A percentile compares a stretch with the other conserved stretches of the same genome.
Evolutionary conservation across 2,113 vertebrate species (phyloP).

Genomic region (Melospiza georgiana): DNA sequence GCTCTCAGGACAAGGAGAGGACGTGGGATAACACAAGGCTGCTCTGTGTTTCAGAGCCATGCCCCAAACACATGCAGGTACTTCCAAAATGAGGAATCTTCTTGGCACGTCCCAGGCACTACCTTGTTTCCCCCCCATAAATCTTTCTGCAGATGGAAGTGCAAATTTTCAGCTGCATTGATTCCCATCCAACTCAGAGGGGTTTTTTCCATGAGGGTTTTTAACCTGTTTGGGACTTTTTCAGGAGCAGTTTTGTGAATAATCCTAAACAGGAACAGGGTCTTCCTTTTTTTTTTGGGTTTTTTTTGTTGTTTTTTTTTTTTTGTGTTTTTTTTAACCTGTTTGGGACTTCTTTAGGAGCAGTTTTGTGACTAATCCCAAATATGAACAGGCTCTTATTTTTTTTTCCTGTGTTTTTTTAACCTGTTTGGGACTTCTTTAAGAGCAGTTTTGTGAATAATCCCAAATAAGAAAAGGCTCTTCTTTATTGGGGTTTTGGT

Average conservation of each 20-base stretch:
- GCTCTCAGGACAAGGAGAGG: not conserved
- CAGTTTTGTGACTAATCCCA: not conserved
- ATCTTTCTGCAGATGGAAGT: not conserved
- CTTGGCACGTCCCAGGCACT: not conserved
- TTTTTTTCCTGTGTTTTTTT: no score
- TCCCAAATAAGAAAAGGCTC: not conserved
- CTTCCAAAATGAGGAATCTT: constrained; percentile 6
- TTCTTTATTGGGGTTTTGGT: not conserved
- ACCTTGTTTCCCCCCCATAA: not conserved
- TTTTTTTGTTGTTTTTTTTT: no score
- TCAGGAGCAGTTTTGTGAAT: not conserved
- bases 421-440: not conserved
- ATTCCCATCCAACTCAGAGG: not conserved
- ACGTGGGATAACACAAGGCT: not conserved
- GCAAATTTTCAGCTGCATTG: not conserved
- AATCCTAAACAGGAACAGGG: no score
- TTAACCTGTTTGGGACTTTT: no score
- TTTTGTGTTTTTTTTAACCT: not conserved
- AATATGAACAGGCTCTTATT: not conserved
- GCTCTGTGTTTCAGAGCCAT: not conserved
- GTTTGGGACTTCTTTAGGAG: not conserved
- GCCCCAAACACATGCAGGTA: constrained; percentile 1
- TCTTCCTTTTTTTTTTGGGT: no score
- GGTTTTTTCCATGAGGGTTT: not conserved
- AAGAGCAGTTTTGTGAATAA: not conserved